Percentiles rank a stretch among this genome's conserved stretches.
phyloP scores from a whole-genome alignment of 1,140 invertebrate species.

The Halyomorpha halys region DNA sequence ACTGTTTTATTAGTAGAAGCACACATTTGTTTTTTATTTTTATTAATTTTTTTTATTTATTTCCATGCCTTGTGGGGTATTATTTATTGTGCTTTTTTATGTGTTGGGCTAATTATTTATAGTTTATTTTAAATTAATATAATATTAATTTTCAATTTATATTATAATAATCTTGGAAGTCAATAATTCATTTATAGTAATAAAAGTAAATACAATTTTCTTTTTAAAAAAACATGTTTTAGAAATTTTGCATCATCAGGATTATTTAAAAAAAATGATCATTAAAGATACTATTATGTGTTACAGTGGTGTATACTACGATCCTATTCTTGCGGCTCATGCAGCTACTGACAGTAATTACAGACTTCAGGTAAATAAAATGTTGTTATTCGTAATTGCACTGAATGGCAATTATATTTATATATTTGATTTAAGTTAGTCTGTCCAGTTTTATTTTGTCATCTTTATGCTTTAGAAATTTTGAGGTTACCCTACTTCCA shows the following conservation, averaged over 20 bases:
- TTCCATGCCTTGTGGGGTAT: constrained; percentile 26
- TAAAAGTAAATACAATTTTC: too few species aligned
- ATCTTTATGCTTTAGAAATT: too few species aligned
- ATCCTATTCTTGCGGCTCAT: constrained; percentile 84
- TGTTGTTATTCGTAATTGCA: not conserved
- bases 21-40: constrained; percentile 21
- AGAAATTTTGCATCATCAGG: too few species aligned
- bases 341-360: constrained; percentile 72
- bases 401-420: too few species aligned
- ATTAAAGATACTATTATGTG: constrained; percentile 30
- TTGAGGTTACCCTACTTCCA: too few species aligned
- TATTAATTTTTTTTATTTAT: constrained; percentile 17
- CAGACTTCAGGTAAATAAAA: constrained; percentile 59
- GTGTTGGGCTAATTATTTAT: constrained; percentile 17
- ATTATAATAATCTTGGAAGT: not conserved
- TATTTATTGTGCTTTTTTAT: constrained; percentile 17
- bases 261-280: too few species aligned
- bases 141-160: not conserved
- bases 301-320: constrained; percentile 79
- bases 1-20: constrained; percentile 18
- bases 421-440: too few species aligned
- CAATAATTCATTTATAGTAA: too few species aligned
- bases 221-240: too few species aligned
- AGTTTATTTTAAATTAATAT: constrained; percentile 4
- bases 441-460: too few species aligned